Conservation (phyloP, 2,797 vertebrate species). For the Sebastes oblongus region DNA sequence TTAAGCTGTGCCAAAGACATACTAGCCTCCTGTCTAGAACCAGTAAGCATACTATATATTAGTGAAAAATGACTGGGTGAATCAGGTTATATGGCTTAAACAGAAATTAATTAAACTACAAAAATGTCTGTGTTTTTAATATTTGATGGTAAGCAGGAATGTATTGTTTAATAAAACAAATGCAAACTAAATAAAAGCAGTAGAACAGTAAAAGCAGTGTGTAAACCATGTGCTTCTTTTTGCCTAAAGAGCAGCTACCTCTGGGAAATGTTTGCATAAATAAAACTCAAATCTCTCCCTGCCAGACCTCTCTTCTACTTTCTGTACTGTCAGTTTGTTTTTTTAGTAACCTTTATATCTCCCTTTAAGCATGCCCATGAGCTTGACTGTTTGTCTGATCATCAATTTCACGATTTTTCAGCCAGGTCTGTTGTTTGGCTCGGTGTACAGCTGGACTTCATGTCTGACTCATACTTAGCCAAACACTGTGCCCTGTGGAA, state of each 20-base stretch:
- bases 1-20: background rate
- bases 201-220: background rate
- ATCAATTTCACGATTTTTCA: slow-evolving; percentile 24
- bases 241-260: slow-evolving; percentile 10
- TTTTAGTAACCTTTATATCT: slow-evolving; percentile 28
- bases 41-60: background rate
- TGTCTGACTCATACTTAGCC: slow-evolving; percentile 30
- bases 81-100: background rate
- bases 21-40: background rate
- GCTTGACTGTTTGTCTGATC: slow-evolving; percentile 27
- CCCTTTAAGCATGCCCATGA: slow-evolving; percentile 14
- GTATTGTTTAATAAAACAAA: background rate
- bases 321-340: slow-evolving; percentile 29
- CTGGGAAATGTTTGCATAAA: slow-evolving; percentile 42
- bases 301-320: background rate
- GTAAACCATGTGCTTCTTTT: slow-evolving; percentile 12
- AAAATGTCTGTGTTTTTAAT: background rate
- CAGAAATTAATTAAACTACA: background rate
- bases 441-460: slow-evolving; percentile 26
- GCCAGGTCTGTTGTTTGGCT: slow-evolving; percentile 30
- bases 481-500: slow-evolving; percentile 40
- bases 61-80: background rate
- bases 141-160: background rate
- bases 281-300: slow-evolving; percentile 11
- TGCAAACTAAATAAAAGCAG: background rate